These are phyloP conservation scores for Poliocrania exsul DNA, from an alignment of 2,797 vertebrate species.

Conservation along the genomic window DNA sequence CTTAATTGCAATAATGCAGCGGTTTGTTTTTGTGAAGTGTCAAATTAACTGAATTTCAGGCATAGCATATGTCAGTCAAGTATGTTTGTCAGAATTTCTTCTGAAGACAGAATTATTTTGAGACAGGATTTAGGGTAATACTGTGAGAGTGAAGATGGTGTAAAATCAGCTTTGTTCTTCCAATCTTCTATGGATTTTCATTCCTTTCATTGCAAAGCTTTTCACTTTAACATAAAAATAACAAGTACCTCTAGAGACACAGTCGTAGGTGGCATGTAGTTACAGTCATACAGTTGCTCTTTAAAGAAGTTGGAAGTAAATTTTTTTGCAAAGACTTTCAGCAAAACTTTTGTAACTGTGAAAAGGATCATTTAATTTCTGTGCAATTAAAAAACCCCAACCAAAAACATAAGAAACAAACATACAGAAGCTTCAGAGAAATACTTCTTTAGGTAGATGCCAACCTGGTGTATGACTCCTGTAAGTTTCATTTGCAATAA, in stretches of 20 bases:
- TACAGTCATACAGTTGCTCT: neutral
- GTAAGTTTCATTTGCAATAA: neutral
- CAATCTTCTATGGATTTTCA: neutral
- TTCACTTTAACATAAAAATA: neutral
- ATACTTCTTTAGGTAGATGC: neutral
- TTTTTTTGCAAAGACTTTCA: neutral
- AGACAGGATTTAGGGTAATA: neutral
- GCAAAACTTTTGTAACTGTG: neutral
- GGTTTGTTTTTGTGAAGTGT: neutral
- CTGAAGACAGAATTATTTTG: neutral
- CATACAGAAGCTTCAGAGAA: neutral
- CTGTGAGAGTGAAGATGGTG: neutral
- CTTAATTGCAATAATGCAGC: neutral
- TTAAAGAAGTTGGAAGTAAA: neutral
- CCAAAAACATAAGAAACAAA: neutral
- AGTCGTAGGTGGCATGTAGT: neutral
- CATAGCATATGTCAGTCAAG: neutral
- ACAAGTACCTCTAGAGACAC: neutral
- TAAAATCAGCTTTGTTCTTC: neutral
- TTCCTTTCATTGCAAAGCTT: neutral
- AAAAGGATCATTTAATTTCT: neutral
- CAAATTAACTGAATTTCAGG: neutral
- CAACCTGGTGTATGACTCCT: neutral
- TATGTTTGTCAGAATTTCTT: neutral
- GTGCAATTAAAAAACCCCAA: neutral